Percentiles rank a stretch among this genome's conserved stretches.
phyloP scores from a whole-genome alignment of 2,888 invertebrate genomes.

The Andrena fulva region DNA sequence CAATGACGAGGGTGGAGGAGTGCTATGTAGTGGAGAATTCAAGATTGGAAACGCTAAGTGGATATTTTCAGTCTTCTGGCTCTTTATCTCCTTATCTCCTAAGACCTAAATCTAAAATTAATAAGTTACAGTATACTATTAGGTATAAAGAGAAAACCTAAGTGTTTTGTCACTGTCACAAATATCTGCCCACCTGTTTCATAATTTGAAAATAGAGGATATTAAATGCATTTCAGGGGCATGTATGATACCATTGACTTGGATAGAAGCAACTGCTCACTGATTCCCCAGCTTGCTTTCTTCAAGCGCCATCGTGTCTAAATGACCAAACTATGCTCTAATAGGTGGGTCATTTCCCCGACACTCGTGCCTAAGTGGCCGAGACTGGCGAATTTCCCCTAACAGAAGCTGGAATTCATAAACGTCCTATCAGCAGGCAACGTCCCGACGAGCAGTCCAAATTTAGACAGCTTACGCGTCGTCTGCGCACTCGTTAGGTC shows the following conservation, averaged over 20 bases:
- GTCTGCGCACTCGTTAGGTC: conserved; percentile 64
- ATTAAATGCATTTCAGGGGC: background rate
- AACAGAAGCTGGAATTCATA: conserved; percentile 60
- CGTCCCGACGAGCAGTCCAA: conserved; percentile 47
- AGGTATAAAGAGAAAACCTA: too few relatives aligned
- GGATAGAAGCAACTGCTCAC: background rate
- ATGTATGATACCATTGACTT: background rate
- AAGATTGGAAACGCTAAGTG: too few relatives aligned
- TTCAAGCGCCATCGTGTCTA: background rate
- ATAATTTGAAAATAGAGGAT: too few relatives aligned
- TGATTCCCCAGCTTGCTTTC: background rate
- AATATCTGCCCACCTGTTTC: too few relatives aligned
- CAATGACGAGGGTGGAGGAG: background rate
- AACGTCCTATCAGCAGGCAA: conserved; percentile 28
- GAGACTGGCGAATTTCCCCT: conserved; percentile 23
- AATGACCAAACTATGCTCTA: background rate
- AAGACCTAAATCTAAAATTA: too few relatives aligned
- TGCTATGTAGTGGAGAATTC: too few relatives aligned
- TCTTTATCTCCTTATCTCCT: too few relatives aligned
- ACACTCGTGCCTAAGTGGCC: background rate
- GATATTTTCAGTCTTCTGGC: too few relatives aligned
- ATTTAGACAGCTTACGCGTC: conserved; percentile 64
- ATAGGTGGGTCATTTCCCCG: background rate
- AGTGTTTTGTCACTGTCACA: too few relatives aligned
- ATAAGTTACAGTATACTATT: too few relatives aligned